These are phyloP conservation scores for Laterallus jamaicensis DNA, from an alignment of 2,113 vertebrate species.

Conservation along the genomic window DNA sequence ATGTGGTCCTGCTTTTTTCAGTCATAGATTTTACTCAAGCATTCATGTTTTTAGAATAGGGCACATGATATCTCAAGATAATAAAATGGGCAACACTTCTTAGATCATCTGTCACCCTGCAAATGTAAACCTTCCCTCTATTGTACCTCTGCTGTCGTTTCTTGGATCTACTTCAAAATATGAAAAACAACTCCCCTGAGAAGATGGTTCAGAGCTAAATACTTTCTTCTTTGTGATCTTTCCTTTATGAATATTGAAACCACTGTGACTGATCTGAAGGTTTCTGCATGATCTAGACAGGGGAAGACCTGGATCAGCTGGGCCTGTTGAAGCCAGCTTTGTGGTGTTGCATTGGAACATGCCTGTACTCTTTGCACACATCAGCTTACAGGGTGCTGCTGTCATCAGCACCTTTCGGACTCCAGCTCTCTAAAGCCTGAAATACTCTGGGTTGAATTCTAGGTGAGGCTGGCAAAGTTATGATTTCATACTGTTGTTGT, in stretches of 20 bases:
- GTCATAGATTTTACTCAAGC: not conserved
- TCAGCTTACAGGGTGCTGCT: not conserved
- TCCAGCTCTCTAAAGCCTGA: not conserved
- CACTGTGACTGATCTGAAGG: not conserved
- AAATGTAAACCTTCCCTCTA: not conserved
- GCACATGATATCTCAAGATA: not conserved
- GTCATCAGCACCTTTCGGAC: not conserved
- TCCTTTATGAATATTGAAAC: not conserved
- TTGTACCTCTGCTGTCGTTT: not conserved
- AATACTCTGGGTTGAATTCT: not conserved
- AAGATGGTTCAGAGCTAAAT: not conserved
- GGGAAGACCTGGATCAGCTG: not conserved
- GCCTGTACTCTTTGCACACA: fast-evolving
- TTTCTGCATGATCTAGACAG: not conserved
- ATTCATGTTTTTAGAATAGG: not conserved
- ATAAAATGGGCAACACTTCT: not conserved
- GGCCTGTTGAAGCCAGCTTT: not conserved
- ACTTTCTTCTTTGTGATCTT: not conserved
- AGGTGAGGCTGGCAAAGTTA: not conserved
- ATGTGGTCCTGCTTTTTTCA: not conserved
- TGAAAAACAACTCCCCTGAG: not conserved
- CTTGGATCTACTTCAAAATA: not conserved
- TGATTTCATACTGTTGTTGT: not conserved
- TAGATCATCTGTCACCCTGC: not conserved
- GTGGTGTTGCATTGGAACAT: not conserved